Base-by-base conservation (phyloP, 2,797 vertebrate genomes). In the Galaxias olidus region DNA sequence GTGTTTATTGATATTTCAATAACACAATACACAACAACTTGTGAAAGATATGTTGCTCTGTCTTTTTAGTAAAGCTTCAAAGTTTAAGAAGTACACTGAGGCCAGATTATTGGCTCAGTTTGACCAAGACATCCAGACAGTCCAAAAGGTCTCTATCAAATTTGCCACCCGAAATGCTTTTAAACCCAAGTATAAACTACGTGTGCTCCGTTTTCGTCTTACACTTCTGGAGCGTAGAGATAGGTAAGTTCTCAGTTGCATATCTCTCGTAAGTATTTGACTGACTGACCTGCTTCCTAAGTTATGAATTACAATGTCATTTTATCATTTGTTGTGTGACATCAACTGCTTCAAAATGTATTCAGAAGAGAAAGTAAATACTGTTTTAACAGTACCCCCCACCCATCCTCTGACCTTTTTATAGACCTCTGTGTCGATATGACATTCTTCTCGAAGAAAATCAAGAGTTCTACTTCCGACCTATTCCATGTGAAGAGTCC, bases 351-450 rank as follows among this genome's bases (percentile, higher is more conserved):
- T 13, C 13, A 46, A 46, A 10, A 20, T 6, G 3, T 10, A 10
- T 20, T 10, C 53, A 10, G 5, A 3, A 10, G 19, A 4, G 13
- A 55, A 40, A 20, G 20, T 14, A 6, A 30, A 30, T 3, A 30
- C 30, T 30, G 30, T 9, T 66, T 58, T 6, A n/a, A 8, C 14
- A n/a, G 50, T 10, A 48, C 41, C 51, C 42, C 13, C 15, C 60
- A 15, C 40, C 17, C 46, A 11, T 59, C 17, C 9, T 47, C 51
- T 48, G 7, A 14, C n/a, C 40, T 20, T 50, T 40, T 50, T 40
- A 1, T 78, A 93, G 92, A 68, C 67, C 86, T 53, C 75, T 92
- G 7, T 93, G 92, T 75, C 84, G 91, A 43, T 92, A 92, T 0
- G 92, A 93, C 54, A 3, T 93, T 63, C 11, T 91, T 15, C 82